phyloP scores from a whole-genome alignment of 2,113 vertebrate genomes.

The Xyliphius kryptos region DNA sequence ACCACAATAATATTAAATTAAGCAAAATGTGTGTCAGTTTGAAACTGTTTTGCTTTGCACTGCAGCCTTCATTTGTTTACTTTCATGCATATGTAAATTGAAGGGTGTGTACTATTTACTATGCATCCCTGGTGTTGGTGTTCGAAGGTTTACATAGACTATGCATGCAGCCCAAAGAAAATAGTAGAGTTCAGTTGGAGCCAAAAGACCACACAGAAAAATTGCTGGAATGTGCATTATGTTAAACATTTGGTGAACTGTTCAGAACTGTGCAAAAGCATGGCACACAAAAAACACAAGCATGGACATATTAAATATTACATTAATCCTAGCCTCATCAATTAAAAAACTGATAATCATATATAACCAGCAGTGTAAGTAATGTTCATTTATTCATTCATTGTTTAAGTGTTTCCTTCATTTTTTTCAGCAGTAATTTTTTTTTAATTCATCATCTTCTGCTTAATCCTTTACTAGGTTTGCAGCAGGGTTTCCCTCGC shows the following conservation, averaged over 20 bases:
- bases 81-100: not conserved
- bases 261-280: not conserved
- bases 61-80: not conserved
- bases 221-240: slow-evolving; percentile 17
- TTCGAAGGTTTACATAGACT: slow-evolving; percentile 1
- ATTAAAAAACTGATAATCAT: no score
- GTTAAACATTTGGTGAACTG: slow-evolving; percentile 23
- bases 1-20: not conserved
- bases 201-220: slow-evolving; percentile 9
- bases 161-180: not conserved
- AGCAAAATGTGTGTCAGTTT: not conserved
- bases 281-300: not conserved
- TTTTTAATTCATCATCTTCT: no score
- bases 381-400: no score
- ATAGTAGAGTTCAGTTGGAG: slow-evolving; percentile 11
- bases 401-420: no score
- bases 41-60: not conserved
- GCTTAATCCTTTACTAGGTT: no score
- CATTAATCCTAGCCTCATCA: no score
- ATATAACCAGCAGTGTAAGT: no score
- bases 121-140: slow-evolving; percentile 2
- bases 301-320: no score
- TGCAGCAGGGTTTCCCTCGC: no score
- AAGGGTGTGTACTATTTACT: not conserved
- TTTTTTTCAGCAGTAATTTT: no score